Base-by-base conservation (phyloP, 2,113 vertebrate genomes). In the Trogon melanurus region DNA sequence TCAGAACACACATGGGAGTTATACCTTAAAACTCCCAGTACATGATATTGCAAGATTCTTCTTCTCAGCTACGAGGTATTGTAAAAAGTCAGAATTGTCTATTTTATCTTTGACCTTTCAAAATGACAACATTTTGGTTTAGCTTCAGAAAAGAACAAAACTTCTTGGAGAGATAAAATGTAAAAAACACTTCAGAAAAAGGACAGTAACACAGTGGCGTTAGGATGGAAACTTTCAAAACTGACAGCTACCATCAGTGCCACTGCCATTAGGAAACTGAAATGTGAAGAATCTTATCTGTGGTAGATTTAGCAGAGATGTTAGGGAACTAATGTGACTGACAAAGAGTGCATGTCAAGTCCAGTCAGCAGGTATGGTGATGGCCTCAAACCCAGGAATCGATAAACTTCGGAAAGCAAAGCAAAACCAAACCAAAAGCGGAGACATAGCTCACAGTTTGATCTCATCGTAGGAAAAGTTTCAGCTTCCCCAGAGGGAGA, bases 351-450 rank as follows among this genome's bases (percentile, higher is more conserved):
- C 2, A 1, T 18, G 41, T 19, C 7, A 85, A 75, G 41, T 53
- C 50, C 71, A 61, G 3, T 6, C 0, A 0, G 30, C 58, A 34
- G 4, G 21, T 48, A 16, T 0, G 5, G n/a, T 76, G 50, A 14
- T 9, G 21, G 9, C 44, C n/a, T 29, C 8, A 26, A 64, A 30
- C 5, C 12, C 20, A 81, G 32, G 19, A 50, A 44, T 4, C 0
- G 0, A 48, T 2, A 53, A 81, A n/a, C 27, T 60, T 48, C 60
- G 75, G 45, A 65, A 25, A 10, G 38, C 34, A 72, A 60, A 66
- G 62, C 10, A 60, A 87, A 84, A 13, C 6, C 13, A 56, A 79
- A 69, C 6, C 26, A 32, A 27, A 61, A 41, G 11, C 0, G 0
- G 19, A 50, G n/a, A 57, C n/a, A 16, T 0, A 0, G 17, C 61